Evolutionary conservation across 2,888 invertebrate species (phyloP), one percentile per base, ranked within the genome.

Genomic region (Merodon equestris): DNA sequence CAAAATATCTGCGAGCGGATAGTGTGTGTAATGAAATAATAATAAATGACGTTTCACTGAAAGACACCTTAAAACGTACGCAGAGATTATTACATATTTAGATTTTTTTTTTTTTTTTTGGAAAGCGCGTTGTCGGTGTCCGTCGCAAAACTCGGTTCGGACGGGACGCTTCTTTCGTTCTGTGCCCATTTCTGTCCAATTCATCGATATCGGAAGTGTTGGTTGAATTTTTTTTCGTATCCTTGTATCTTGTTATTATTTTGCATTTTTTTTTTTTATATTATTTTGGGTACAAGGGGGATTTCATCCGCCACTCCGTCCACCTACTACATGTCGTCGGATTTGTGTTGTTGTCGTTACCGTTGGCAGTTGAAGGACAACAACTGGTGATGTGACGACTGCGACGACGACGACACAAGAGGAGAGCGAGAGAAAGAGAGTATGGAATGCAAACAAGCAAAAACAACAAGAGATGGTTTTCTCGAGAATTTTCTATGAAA

Each of bases 401-500:
- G 27, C 27, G 27, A 27, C 27, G 27, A 27, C 27, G 27, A 27
- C 27, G 27, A 27, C 27, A 27, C 7, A 27, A 7, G 2, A 27
- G 27, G 27, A 27, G 27, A 27, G 27, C 2, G 27, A 27, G 27
- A 27, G 27, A 27, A 34, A 53, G 38, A 54, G 75, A 27, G 58
- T 47, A 47, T 47, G 47, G 40, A 17, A 47, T 40, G 44, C 40
- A 60, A 54, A 45, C 53, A 51, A n/a, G 27, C 12, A 27, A 4
- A 27, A 27, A 27, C 27, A 27, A 27, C 27, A n/a, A 60, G 42
- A 67, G 50, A 44, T 56, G 68, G 14, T 56, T 47, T 76, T 61
- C 56, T 66, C 76, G 51, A 71, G 71, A 76, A 76, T 51, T 61
- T 76, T 76, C 76, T 47, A 76, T 51, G 13, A 47, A 71, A 71